These are phyloP conservation scores for Cylindroiulus punctatus DNA, from an alignment of 2,888 invertebrate genomes.

Conservation along the genomic window DNA sequence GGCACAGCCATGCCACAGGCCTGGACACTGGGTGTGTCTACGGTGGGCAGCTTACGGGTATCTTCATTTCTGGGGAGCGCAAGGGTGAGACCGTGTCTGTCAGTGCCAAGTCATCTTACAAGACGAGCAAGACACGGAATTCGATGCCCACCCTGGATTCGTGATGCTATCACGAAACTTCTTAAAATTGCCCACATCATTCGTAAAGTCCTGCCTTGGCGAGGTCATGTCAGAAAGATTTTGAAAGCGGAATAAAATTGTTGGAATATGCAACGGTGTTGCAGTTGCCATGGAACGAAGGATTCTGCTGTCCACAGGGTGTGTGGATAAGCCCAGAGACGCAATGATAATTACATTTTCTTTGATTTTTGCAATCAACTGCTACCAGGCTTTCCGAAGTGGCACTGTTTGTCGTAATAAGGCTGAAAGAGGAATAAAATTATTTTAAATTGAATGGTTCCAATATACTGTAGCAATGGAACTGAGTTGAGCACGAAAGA, in stretches of 20 bases:
- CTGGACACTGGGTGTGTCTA: slow-evolving; percentile 67
- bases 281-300: not conserved
- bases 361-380: too few relatives aligned
- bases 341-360: not conserved
- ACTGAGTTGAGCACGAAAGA: not conserved
- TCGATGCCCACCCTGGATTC: not conserved
- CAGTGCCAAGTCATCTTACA: slow-evolving; percentile 1
- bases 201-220: not conserved
- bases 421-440: not conserved
- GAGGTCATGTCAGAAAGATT: too few relatives aligned
- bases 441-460: not conserved
- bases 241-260: too few relatives aligned
- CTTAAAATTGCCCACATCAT: not conserved
- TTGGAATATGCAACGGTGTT: too few relatives aligned
- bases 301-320: too few relatives aligned
- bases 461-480: not conserved
- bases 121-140: slow-evolving; percentile 17
- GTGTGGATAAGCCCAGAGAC: not conserved
- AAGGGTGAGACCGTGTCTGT: slow-evolving; percentile 59
- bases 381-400: too few relatives aligned
- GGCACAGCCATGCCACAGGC: slow-evolving; percentile 63
- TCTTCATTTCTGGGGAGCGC: slow-evolving; percentile 60
- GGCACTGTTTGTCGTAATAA: not conserved
- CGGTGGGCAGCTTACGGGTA: slow-evolving; percentile 63
- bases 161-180: not conserved